These are phyloP conservation scores for Sander lucioperca DNA, from an alignment of 2,113 vertebrate species.

Conservation along the genomic window DNA sequence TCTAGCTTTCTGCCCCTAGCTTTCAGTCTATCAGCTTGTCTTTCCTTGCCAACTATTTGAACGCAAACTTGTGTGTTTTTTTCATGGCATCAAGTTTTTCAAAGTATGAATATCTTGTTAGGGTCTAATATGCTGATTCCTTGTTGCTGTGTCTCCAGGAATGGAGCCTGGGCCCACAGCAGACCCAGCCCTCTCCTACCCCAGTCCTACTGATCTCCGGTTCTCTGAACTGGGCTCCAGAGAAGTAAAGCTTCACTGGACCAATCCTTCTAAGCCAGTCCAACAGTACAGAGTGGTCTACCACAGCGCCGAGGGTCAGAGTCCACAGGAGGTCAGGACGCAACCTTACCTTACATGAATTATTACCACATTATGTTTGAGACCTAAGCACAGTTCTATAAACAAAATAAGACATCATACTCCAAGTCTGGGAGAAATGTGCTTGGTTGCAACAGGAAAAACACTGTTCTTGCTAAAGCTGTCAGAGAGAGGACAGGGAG, in stretches of 20 bases:
- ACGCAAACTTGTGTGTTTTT: neutral
- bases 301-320: constrained; percentile 87
- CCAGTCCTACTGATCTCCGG: constrained; percentile 86
- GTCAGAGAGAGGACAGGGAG: neutral
- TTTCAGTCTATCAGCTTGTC: too few relatives aligned
- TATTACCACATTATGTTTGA: neutral
- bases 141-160: constrained; percentile 59
- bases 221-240: constrained; percentile 89
- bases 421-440: neutral
- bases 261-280: constrained; percentile 74
- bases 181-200: constrained; percentile 74
- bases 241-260: constrained; percentile 91
- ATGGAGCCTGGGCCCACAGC: constrained; percentile 75
- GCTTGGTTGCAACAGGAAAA: neutral
- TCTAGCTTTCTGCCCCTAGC: neutral
- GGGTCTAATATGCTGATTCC: neutral
- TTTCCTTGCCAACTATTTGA: neutral
- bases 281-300: constrained; percentile 90
- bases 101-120: neutral
- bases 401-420: neutral
- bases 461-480: neutral
- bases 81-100: neutral
- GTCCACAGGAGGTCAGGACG: constrained; percentile 87
- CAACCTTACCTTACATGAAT: neutral
- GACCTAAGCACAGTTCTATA: neutral